Conservation (phyloP, 1,140 invertebrate species). For the Araneus ventricosus region DNA sequence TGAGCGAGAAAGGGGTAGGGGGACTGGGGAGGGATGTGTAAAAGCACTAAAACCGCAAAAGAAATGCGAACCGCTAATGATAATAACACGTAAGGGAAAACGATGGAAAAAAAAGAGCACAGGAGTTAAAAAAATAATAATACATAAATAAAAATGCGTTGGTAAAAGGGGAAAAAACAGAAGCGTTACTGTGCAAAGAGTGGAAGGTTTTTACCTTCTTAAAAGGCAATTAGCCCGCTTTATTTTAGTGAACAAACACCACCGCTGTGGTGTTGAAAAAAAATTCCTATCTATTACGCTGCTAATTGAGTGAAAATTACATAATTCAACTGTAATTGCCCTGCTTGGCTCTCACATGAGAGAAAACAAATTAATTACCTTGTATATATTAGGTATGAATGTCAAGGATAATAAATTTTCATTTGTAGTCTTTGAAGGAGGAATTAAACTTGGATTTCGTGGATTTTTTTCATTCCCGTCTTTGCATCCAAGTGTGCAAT, state of each 20-base stretch:
- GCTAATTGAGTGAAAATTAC: slow-evolving; percentile 75
- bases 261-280: slow-evolving; percentile 54
- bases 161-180: background rate
- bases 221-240: slow-evolving; percentile 72
- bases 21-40: background rate
- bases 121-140: slow-evolving; percentile 8
- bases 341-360: background rate
- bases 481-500: background rate
- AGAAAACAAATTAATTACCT: slow-evolving; percentile 73
- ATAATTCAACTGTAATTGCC: slow-evolving; percentile 75
- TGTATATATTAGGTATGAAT: slow-evolving; percentile 74
- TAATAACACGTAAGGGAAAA: slow-evolving; percentile 61
- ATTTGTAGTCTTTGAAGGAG: slow-evolving; percentile 54
- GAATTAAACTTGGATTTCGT: slow-evolving; percentile 67
- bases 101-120: slow-evolving; percentile 23
- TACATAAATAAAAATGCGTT: slow-evolving; percentile 51
- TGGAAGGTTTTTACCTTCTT: slow-evolving; percentile 65
- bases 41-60: slow-evolving; percentile 69
- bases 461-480: background rate
- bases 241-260: slow-evolving; percentile 75
- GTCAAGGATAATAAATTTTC: slow-evolving; percentile 73
- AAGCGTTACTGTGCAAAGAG: slow-evolving; percentile 63
- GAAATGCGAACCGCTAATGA: slow-evolving; percentile 68
- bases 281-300: slow-evolving; percentile 72
- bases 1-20: background rate